Percentiles rank a stretch among this genome's conserved stretches.
Conservation (phyloP, 2,888 invertebrate genomes). For the Drosophila mimica region DNA sequence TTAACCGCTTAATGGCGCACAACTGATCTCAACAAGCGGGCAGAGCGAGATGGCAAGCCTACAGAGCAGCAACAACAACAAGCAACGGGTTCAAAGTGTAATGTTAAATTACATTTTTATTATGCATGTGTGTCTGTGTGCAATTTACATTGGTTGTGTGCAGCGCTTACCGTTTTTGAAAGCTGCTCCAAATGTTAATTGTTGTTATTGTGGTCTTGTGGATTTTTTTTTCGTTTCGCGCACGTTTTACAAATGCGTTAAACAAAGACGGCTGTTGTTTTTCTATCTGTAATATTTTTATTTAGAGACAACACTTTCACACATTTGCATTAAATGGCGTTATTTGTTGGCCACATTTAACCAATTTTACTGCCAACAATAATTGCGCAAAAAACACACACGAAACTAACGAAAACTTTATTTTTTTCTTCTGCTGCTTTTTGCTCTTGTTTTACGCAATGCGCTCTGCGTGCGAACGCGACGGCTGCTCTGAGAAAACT, state of each 20-base stretch:
- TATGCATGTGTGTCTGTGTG: slow-evolving; percentile 5
- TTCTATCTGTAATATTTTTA: slow-evolving; percentile 45
- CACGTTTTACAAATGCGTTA: slow-evolving; percentile 35
- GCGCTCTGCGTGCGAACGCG: slow-evolving; percentile 49
- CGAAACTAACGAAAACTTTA: slow-evolving; percentile 27
- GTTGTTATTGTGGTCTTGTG: slow-evolving; percentile 6
- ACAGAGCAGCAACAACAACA: slow-evolving; percentile 15
- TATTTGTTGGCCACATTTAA: slow-evolving; percentile 49
- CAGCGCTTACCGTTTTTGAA: slow-evolving; percentile 68
- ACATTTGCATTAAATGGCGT: slow-evolving; percentile 74
- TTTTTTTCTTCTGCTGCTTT: neutral
- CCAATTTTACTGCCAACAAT: slow-evolving; percentile 36
- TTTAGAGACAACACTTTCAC: slow-evolving; percentile 66
- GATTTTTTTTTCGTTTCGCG: slow-evolving; percentile 19
- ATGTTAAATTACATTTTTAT: slow-evolving; percentile 19
- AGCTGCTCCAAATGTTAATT: slow-evolving; percentile 50
- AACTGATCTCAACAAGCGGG: slow-evolving; percentile 35
- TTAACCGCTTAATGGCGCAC: slow-evolving; percentile 56
- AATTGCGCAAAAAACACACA: slow-evolving; percentile 37
- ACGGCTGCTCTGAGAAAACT: slow-evolving; percentile 47
- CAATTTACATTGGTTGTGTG: slow-evolving; percentile 31
- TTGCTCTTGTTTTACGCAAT: slow-evolving; percentile 14
- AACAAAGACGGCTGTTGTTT: slow-evolving; percentile 28
- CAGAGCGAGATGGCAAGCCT: slow-evolving; percentile 37
- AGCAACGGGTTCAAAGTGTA: slow-evolving; percentile 60